Base-by-base conservation (phyloP, 2,113 vertebrate genomes). In the Sander vitreus region DNA sequence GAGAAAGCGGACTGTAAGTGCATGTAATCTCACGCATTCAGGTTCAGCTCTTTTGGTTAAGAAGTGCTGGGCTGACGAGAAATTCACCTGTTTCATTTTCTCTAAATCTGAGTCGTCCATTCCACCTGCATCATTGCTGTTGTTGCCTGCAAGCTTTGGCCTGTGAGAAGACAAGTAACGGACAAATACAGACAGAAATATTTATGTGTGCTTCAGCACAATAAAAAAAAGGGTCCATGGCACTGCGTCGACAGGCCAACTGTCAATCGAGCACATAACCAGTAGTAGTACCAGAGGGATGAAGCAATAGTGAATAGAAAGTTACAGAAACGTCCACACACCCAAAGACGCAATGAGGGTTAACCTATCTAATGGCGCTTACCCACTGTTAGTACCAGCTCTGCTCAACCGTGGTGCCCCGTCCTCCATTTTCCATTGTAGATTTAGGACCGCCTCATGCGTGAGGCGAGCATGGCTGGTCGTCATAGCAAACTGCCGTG, bases 31-130 rank as follows among this genome's bases (percentile, higher is more conserved):
- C 27, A 9, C 57, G 33, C 15, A 39, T 50, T 54, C 8, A 9
- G 14, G 2, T 45, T 67, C 3, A 51, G 5, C 25, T 43, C 27
- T 43, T 68, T 21, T 59, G 15, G 4, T 21, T 21, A 51, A 48
- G 25, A 76, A 54, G 2, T 43, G 33, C 57, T 25, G 14, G 13
- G 15, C 16, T 4, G 19, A 77, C 51, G n/a, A 62, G 33, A 65
- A 68, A 78, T 23, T 71, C 86, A 97, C 97, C 96, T 97, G 97
- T 89, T 98, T 98, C 86, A 98, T 93, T 88, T 95, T 95, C 78
- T 97, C 97, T 90, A 97, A 85, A 65, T 98, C 97, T 0, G 96
- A 95, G 36, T 97, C 96, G 0, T 97, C 96, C 50, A 62, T 54
- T 65, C 84, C 90, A 11, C 93, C 89, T 3, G 92, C 81, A n/a